Evolutionary conservation across 2,797 vertebrate genomes (phyloP).

Genomic region (Heteromormyrus szaboi): DNA sequence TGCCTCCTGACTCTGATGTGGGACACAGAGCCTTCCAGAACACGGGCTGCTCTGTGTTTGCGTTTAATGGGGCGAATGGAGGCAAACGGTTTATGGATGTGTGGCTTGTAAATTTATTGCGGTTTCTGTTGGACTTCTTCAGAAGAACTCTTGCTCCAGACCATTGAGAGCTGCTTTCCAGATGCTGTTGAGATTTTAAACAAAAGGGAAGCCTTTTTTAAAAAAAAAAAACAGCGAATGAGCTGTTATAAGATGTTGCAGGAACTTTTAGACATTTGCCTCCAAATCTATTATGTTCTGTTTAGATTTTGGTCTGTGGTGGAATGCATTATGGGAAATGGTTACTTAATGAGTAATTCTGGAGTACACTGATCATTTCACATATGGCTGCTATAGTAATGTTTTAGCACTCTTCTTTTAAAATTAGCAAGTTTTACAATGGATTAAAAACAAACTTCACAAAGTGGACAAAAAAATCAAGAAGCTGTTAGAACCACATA

Average conservation of each 20-base stretch:
- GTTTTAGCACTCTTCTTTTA: not conserved
- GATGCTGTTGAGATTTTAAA: conserved; percentile 26
- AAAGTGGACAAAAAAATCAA: not conserved
- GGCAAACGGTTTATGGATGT: not conserved
- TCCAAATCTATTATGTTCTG: conserved; percentile 31
- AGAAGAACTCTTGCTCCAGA: not conserved
- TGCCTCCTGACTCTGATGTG: not conserved
- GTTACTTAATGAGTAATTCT: not conserved
- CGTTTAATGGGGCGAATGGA: not conserved
- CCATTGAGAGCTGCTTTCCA: conserved; percentile 44
- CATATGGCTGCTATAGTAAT: not conserved
- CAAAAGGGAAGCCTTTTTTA: not conserved
- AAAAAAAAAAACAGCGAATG: conserved; percentile 26
- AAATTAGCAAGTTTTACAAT: not conserved
- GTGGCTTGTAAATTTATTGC: not conserved
- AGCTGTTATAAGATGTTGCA: conserved; percentile 20
- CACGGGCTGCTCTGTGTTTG: not conserved
- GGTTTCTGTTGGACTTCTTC: not conserved
- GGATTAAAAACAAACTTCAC: not conserved
- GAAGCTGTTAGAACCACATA: not conserved
- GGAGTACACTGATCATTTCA: not conserved
- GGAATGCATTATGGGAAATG: not conserved
- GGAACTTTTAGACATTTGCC: conserved; percentile 3
- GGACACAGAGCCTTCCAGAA: not conserved
- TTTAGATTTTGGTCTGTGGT: conserved; percentile 18